Conservation (phyloP, 2,113 vertebrate genomes). For the Pseudonaja textilis region DNA sequence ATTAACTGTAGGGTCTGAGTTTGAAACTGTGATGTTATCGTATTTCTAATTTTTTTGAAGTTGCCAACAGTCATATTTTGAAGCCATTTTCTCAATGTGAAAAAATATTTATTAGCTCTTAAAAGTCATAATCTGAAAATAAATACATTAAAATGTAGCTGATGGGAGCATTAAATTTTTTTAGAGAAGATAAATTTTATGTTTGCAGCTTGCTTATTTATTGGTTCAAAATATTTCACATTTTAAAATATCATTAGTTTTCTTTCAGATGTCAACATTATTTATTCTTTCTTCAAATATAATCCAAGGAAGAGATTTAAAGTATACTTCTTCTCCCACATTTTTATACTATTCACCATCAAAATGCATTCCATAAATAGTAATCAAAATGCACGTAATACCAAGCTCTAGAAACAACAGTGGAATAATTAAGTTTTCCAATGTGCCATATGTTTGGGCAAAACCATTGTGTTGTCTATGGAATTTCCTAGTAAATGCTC, state of each 20-base stretch:
- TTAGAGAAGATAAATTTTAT: background rate
- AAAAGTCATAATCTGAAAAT: constrained; percentile 17
- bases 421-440: background rate
- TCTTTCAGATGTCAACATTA: constrained; percentile 11
- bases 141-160: constrained; percentile 1
- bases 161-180: constrained; percentile 2
- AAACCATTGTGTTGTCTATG: background rate
- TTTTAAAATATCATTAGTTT: constrained; percentile 11
- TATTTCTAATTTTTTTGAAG: constrained; percentile 30
- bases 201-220: background rate
- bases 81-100: background rate
- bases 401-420: background rate
- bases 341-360: background rate
- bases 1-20: constrained; percentile 38
- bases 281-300: constrained; percentile 8
- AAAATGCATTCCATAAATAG: background rate
- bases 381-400: background rate
- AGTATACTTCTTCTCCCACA: background rate
- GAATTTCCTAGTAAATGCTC: background rate
- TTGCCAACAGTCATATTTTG: background rate
- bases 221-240: background rate
- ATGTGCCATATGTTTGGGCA: background rate
- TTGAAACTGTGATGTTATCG: constrained; percentile 38
- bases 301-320: background rate
- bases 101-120: constrained; percentile 21